These are phyloP conservation scores for Hesperophylax magnus DNA, from an alignment of 1,140 invertebrate species.

Conservation along the genomic window DNA sequence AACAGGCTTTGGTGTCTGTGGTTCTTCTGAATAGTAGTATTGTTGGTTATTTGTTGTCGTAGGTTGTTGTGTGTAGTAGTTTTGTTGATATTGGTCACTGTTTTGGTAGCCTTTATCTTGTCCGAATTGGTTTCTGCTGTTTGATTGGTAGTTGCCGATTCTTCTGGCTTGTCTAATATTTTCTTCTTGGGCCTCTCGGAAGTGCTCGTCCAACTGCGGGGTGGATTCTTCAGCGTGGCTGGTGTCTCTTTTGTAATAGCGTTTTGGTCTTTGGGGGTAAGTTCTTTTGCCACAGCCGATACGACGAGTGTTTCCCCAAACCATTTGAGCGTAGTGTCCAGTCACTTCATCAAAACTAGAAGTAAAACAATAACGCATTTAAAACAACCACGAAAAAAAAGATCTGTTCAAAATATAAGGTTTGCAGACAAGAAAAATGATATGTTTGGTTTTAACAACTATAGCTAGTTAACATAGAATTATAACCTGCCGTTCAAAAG, in stretches of 20 bases:
- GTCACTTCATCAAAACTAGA: constrained; percentile 48
- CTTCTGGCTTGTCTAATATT: constrained; percentile 47
- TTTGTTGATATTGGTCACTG: not conserved
- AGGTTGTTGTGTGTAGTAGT: not conserved
- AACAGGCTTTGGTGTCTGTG: not conserved
- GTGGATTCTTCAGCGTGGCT: not conserved
- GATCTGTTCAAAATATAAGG: too few species aligned
- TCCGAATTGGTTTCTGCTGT: constrained; percentile 23
- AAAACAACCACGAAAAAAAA: not conserved
- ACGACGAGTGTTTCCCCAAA: constrained; percentile 65
- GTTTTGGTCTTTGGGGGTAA: constrained; percentile 46
- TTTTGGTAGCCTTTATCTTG: constrained; percentile 31
- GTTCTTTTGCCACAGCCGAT: constrained; percentile 60
- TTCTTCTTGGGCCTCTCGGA: constrained; percentile 25
- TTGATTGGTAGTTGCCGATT: constrained; percentile 26
- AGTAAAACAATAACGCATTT: not conserved
- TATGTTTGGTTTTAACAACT: not conserved
- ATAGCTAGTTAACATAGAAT: not conserved
- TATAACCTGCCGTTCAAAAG: not conserved
- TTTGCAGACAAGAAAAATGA: too few species aligned
- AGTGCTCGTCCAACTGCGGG: constrained; percentile 3
- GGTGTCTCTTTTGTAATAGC: constrained; percentile 48
- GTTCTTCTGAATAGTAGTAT: not conserved
- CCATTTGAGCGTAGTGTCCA: constrained; percentile 66
- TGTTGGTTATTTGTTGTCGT: not conserved